Base-by-base conservation (phyloP, 92 coral and sea anemone genomes). In the Parazoanthus swiftii region DNA sequence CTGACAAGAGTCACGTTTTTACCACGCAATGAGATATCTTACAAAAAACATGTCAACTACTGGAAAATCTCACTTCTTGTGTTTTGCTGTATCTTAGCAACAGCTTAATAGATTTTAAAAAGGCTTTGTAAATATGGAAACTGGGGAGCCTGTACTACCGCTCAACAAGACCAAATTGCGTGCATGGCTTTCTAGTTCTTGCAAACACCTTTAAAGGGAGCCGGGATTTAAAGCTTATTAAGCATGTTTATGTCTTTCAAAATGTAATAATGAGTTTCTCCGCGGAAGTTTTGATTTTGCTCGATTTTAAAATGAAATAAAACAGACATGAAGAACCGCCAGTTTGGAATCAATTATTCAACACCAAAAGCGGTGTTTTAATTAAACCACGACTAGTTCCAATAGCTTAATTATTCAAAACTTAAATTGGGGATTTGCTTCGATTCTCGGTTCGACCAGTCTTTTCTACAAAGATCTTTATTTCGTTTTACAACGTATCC, bases 301-400 rank as follows among this genome's bases (percentile, higher is more conserved):
- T 13, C 87, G 2, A 29, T 56, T 71, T 84, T 29, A 42, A 29
- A 44, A 44, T 29, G 39, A 83, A 67, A 54, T 83, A 83, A 83
- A 46, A 83, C 44, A n/a, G 77, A 44, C 74, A 44, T 83, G 16
- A n/a, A 18, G 68, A 8, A n/a, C 79, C 79, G 79, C 66, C 78
- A 82, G 77, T 58, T 44, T 44, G 68, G 46, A 84, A 84, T 84
- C 79, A 84, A 84, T 84, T 68, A 84, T 84, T 84, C 26, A 84
- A 14, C 46, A 46, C 44, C 6, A n/a, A 84, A 84, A 84, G 87
- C 78, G 79, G 54, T 84, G 87, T 84, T 84, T 84, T 84, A 70
- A 84, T 84, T 48, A 71, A 84, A 84, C 87, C 87, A 74, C 87
- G 23, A 70, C 87, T 58, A 54, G 71, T 38, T 36, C 65, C 29